Evolutionary conservation across 2,888 invertebrate species (phyloP).

Genomic region (Autographa pulchrina): DNA sequence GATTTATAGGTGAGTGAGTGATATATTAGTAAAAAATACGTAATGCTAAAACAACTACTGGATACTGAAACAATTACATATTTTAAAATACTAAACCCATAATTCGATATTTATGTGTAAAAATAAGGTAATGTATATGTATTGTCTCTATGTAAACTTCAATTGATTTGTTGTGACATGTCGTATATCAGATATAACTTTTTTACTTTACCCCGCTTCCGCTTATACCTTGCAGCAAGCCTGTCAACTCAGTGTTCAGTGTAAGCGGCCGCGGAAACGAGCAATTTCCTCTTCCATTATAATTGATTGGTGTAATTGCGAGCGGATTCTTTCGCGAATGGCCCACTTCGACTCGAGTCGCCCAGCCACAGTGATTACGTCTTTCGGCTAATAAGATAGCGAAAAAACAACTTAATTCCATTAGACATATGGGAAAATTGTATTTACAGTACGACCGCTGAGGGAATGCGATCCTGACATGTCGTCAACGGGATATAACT

Average conservation of each 20-base stretch:
- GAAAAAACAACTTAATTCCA: constrained; percentile 46
- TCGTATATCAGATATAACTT: too few species aligned
- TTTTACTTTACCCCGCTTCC: constrained; percentile 20
- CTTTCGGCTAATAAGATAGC: constrained; percentile 52
- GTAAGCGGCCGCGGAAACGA: constrained; percentile 81
- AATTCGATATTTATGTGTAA: too few species aligned
- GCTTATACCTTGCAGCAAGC: constrained; percentile 47
- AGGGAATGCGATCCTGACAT: too few species aligned
- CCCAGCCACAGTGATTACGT: constrained; percentile 48
- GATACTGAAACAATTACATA: too few species aligned
- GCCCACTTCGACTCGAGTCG: constrained; percentile 56
- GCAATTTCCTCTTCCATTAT: constrained; percentile 87
- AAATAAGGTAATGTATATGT: too few species aligned
- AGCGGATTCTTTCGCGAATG: constrained; percentile 82
- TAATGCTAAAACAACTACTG: too few species aligned
- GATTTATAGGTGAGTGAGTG: too few species aligned
- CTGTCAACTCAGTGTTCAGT: constrained; percentile 67
- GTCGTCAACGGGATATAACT: too few species aligned
- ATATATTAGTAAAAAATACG: too few species aligned
- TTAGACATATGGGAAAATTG: constrained; percentile 45
- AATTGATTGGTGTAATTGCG: constrained; percentile 88
- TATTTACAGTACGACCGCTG: not conserved
- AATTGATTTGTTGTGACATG: too few species aligned
- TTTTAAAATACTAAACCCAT: too few species aligned
- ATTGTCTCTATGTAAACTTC: too few species aligned